Evolutionary conservation across 2,797 vertebrate genomes (phyloP).

Genomic region (Prionace glauca): DNA sequence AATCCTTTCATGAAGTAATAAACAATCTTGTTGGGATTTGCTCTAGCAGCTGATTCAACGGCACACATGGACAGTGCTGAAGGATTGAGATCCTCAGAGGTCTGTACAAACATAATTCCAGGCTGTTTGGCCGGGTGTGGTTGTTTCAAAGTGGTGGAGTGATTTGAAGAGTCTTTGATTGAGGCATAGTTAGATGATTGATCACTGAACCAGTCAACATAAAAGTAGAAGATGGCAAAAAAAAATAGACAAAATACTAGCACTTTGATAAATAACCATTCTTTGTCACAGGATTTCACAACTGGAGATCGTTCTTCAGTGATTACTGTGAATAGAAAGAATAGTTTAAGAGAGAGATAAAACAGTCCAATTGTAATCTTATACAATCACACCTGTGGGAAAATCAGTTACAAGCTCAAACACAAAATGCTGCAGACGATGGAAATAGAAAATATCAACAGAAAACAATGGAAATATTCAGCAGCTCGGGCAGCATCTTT

Average conservation of each 20-base stretch:
- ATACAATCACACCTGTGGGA: not conserved
- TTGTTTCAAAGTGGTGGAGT: not conserved
- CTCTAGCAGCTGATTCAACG: slow-evolving; percentile 40
- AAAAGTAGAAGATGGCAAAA: no score
- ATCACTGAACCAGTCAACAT: no score
- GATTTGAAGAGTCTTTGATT: not conserved
- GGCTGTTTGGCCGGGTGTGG: not conserved
- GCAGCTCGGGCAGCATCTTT: not conserved
- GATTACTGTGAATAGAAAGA: not conserved
- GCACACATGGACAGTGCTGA: slow-evolving; percentile 23
- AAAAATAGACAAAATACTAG: not conserved
- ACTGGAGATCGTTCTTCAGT: not conserved
- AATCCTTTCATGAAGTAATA: slow-evolving; percentile 40
- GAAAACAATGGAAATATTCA: not conserved
- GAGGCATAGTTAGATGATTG: not conserved
- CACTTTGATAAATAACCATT: not conserved
- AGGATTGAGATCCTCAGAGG: slow-evolving; percentile 25
- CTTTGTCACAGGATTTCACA: not conserved
- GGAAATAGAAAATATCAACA: not conserved
- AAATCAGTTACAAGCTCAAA: not conserved
- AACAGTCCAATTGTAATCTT: not conserved
- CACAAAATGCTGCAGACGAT: not conserved
- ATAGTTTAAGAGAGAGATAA: not conserved
- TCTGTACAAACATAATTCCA: slow-evolving; percentile 39
- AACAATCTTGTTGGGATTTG: slow-evolving; percentile 21